phyloP scores from a whole-genome alignment of 2,888 invertebrate genomes.

The Drosophila putrida region DNA sequence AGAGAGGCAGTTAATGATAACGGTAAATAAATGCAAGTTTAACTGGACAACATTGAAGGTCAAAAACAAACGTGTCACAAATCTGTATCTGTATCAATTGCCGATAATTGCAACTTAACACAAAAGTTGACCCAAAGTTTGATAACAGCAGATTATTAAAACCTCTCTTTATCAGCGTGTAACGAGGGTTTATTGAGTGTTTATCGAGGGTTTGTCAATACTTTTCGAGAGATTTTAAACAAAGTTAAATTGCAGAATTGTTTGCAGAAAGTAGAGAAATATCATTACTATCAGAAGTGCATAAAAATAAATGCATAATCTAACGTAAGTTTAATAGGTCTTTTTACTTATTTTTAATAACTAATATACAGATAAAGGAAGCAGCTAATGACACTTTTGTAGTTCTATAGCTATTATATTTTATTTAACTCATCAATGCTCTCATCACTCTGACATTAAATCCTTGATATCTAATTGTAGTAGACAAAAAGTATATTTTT shows the following conservation, averaged over 20 bases:
- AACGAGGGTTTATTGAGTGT: background rate
- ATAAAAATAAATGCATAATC: no score
- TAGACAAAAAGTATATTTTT: no score
- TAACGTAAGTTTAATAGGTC: no score
- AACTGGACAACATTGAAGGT: slow-evolving; percentile 10
- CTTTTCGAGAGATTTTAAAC: background rate
- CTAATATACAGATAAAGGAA: no score
- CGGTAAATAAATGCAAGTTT: slow-evolving; percentile 10
- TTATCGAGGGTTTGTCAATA: background rate
- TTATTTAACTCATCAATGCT: no score
- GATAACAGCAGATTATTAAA: background rate
- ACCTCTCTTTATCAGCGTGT: background rate
- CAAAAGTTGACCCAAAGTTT: background rate
- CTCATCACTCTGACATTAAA: no score
- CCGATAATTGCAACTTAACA: slow-evolving; percentile 5
- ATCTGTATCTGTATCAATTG: slow-evolving; percentile 7
- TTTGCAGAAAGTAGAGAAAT: background rate
- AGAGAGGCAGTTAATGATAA: slow-evolving; percentile 10
- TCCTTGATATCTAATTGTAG: no score
- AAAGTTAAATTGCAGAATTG: no score
- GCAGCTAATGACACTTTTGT: no score
- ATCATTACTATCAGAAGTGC: no score
- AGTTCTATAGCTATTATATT: no score
- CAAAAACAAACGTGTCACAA: slow-evolving; percentile 9
- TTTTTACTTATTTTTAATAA: no score